Base-by-base conservation (phyloP, 2,797 vertebrate genomes). In the Propithecus perrieri region DNA sequence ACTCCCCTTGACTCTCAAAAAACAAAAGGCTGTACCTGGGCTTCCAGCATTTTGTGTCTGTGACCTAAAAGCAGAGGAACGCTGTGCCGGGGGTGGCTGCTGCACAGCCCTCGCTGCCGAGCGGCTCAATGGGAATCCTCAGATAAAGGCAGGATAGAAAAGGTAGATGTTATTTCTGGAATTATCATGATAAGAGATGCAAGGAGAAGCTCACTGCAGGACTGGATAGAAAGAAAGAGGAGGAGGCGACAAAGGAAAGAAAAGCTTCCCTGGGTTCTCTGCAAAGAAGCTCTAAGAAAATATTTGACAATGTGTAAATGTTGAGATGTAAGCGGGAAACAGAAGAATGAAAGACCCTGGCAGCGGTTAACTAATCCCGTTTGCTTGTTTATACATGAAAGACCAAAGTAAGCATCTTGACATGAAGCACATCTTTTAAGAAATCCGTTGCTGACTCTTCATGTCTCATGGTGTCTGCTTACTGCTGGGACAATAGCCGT, bases 401-500 rank as follows among this genome's bases (percentile, higher is more conserved):
- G 65, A 76, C 20, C 71, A 85, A 63, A 90, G 46, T 18, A 57
- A 57, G 63, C 55, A 72, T 92, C 79, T 22, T 91, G 80, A 91
- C 74, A 96, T 80, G 89, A 97, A 97, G 96, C 1, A 48, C 59
- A 83, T 35, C 59, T 87, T 94, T 97, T 94, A 96, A 96, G 96
- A 96, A 81, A 76, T 71, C 85, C 83, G 84, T 81, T 91, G 75
- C 94, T 96, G 90, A 84, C 80, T 94, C 89, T 79, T 94, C 84
- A 28, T 53, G 81, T 96, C 86, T 96, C 95, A 85, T 41, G 87
- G 92, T 86, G 92, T 97, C 95, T 97, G 96, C 98, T 97, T 95
- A 94, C 97, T 96, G 79, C 95, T 92, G 75, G 85, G 95, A 97
- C 96, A 98, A 96, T 76, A 98, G 97, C 94, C 97, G 98, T 97